Conservation (phyloP, 2,113 vertebrate species). For the Anthoscopus minutus region DNA sequence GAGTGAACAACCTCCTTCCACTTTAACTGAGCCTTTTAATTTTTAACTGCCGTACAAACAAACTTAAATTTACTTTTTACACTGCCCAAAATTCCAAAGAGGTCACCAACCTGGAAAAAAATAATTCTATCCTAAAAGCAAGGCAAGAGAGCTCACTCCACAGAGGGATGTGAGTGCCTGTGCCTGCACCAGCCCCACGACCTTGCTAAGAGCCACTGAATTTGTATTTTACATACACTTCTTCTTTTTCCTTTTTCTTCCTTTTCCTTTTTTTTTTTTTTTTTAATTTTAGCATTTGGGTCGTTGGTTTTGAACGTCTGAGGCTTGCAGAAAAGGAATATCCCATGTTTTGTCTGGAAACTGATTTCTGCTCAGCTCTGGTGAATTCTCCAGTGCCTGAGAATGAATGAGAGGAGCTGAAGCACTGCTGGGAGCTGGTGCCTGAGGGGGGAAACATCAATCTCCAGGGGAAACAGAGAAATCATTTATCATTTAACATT, state of each 20-base stretch:
- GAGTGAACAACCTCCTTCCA: neutral
- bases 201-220: neutral
- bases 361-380: neutral
- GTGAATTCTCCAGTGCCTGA: neutral
- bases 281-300: neutral
- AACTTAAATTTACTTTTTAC: neutral
- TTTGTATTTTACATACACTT: neutral
- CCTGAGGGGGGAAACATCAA: neutral
- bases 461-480: neutral
- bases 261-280: too few relatives aligned
- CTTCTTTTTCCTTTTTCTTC: fast-evolving
- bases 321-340: neutral
- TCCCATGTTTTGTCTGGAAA: neutral
- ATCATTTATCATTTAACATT: constrained; percentile 6
- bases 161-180: neutral
- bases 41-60: neutral
- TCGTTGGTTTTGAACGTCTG: neutral
- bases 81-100: neutral
- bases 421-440: neutral
- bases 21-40: constrained; percentile 13
- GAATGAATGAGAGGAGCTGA: neutral
- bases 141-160: neutral
- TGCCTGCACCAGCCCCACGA: neutral
- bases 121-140: neutral
- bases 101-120: neutral